These are phyloP conservation scores for Craniophora ligustri DNA, from an alignment of 2,888 invertebrate genomes.

Conservation along the genomic window DNA sequence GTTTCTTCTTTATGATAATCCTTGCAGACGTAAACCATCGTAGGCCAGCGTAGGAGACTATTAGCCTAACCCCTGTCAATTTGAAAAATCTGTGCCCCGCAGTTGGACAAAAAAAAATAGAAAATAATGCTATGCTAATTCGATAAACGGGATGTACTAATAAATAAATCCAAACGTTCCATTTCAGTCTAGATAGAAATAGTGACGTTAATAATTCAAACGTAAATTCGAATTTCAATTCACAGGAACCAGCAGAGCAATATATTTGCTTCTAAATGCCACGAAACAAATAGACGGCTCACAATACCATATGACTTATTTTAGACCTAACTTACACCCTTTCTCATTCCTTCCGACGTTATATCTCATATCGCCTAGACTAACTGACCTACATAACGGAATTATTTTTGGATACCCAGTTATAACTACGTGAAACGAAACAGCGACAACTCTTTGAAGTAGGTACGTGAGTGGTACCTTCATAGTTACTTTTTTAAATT, in stretches of 20 bases:
- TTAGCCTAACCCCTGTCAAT: too few relatives aligned
- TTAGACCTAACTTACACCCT: slow-evolving; percentile 36
- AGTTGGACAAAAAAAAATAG: too few relatives aligned
- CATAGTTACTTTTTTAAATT: slow-evolving; percentile 46
- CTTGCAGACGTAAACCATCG: too few relatives aligned
- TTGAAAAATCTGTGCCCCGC: too few relatives aligned
- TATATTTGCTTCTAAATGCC: slow-evolving; percentile 16
- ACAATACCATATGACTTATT: slow-evolving; percentile 36
- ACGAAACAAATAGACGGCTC: slow-evolving; percentile 28
- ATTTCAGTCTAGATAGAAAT: slow-evolving; percentile 13
- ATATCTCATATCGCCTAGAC: slow-evolving; percentile 61
- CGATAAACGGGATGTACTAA: too few relatives aligned
- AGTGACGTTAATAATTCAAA: not conserved
- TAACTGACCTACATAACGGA: slow-evolving; percentile 66
- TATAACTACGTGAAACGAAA: slow-evolving; percentile 56
- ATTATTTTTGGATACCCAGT: slow-evolving; percentile 67
- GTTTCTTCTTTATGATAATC: too few relatives aligned
- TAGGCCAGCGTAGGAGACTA: too few relatives aligned
- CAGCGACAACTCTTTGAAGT: slow-evolving; percentile 55
- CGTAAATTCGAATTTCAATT: slow-evolving; percentile 10
- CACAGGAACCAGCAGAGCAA: slow-evolving; percentile 18
- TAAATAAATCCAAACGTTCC: not conserved
- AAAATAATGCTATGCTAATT: too few relatives aligned
- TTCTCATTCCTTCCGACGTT: slow-evolving; percentile 33
- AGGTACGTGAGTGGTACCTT: slow-evolving; percentile 8